These are phyloP conservation scores for Eupithecia subfuscata DNA, from an alignment of 2,888 invertebrate genomes.

Conservation along the genomic window DNA sequence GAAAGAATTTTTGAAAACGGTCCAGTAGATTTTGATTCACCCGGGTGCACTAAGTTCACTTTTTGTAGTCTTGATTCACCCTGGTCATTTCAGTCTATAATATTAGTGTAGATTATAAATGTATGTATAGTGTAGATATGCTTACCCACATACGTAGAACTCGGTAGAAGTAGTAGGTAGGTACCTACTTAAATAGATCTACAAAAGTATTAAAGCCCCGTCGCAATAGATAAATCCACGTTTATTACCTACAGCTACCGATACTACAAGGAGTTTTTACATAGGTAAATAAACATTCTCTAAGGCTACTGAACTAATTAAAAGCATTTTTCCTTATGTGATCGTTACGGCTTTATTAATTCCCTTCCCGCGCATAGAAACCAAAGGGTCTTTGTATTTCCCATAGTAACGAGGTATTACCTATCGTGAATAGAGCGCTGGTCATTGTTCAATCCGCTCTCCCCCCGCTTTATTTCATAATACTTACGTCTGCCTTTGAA, in stretches of 20 bases:
- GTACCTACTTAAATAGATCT: no score
- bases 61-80: no score
- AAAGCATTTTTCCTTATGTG: background rate
- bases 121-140: no score
- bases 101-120: no score
- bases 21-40: no score
- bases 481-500: conserved; percentile 38
- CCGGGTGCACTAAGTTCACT: no score
- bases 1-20: no score
- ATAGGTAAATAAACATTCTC: background rate
- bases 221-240: background rate
- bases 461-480: conserved; percentile 29
- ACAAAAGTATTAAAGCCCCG: background rate
- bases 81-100: no score
- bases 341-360: background rate
- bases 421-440: conserved; percentile 42
- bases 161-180: no score
- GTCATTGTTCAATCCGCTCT: conserved; percentile 50
- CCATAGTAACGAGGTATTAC: conserved; percentile 23
- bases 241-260: background rate
- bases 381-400: conserved; percentile 37
- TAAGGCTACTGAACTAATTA: background rate
- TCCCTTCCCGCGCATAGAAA: conserved; percentile 19
- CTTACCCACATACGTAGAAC: no score
- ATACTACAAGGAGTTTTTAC: background rate